Conservation (phyloP, 1,140 invertebrate genomes). For the Streblospio benedicti region DNA sequence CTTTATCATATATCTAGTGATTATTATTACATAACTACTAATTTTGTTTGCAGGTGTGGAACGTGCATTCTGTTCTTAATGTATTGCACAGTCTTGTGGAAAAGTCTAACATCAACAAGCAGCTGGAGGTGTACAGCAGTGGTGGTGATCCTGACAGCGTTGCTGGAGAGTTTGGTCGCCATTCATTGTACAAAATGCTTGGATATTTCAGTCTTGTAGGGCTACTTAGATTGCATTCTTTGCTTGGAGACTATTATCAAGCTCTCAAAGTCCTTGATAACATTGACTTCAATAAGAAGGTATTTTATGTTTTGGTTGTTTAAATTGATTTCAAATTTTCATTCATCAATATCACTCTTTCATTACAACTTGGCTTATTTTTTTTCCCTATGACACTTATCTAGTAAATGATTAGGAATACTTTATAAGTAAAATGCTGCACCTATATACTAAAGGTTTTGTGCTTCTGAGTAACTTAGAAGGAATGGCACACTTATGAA, state of each 20-base stretch:
- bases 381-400: too few relatives aligned
- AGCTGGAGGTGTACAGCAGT: constrained; percentile 70
- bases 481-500: too few relatives aligned
- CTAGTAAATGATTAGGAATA: too few relatives aligned
- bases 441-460: too few relatives aligned
- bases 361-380: too few relatives aligned
- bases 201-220: constrained; percentile 97
- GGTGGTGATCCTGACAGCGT: constrained; percentile 84
- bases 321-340: too few relatives aligned
- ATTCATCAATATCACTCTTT: too few relatives aligned
- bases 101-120: constrained; percentile 96
- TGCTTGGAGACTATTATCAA: constrained; percentile 97
- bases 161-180: constrained; percentile 90
- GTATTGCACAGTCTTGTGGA: constrained; percentile 95
- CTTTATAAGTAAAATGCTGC: too few relatives aligned
- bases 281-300: constrained; percentile 92
- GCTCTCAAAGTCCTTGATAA: constrained; percentile 95
- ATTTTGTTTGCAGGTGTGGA: constrained; percentile 72
- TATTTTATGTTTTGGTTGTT: constrained; percentile 30
- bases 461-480: too few relatives aligned
- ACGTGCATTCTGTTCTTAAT: constrained; percentile 94
- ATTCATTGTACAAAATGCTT: constrained; percentile 97
- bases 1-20: too few relatives aligned
- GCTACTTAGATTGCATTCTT: constrained; percentile 84
- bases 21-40: too few relatives aligned